Conservation (phyloP, 2,113 vertebrate species). For the Thalassarche chlororhynchos region DNA sequence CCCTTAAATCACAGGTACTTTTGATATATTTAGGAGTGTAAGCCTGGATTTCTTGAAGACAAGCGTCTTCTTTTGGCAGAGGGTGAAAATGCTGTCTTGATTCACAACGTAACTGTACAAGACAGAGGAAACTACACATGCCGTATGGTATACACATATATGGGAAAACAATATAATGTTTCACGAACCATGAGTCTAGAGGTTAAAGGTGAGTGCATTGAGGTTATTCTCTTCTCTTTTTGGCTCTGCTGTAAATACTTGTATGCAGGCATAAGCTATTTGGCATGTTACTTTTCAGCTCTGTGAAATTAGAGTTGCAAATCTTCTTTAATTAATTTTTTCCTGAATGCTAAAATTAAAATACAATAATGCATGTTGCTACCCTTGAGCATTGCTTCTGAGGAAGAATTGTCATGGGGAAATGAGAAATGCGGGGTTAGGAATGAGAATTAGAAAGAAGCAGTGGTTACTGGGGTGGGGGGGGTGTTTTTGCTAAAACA, state of each 20-base stretch:
- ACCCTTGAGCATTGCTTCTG: not conserved
- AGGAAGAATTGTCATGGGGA: not conserved
- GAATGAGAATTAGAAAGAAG: not conserved
- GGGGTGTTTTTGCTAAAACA: not conserved
- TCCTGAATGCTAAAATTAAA: not conserved
- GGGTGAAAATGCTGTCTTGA: constrained; percentile 18
- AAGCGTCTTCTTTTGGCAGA: constrained; percentile 21
- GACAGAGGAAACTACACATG: constrained; percentile 84
- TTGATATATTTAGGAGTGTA: constrained; percentile 73
- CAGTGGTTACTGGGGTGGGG: not conserved
- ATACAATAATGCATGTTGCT: not conserved
- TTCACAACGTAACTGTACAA: constrained; percentile 1
- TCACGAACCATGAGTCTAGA: constrained; percentile 75
- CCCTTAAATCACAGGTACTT: not conserved
- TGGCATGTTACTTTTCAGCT: not conserved
- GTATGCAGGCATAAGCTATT: not conserved
- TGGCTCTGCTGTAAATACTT: not conserved
- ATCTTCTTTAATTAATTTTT: not conserved
- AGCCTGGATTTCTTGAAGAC: constrained; percentile 53
- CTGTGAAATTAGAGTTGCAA: not conserved
- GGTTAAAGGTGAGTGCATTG: constrained; percentile 72
- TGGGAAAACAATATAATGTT: constrained; percentile 68
- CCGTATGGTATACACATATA: constrained; percentile 68
- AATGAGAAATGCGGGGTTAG: not conserved
- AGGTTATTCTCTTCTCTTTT: not conserved